Evolutionary conservation across 2,888 invertebrate species (phyloP).

Genomic region (Oligia latruncula): DNA sequence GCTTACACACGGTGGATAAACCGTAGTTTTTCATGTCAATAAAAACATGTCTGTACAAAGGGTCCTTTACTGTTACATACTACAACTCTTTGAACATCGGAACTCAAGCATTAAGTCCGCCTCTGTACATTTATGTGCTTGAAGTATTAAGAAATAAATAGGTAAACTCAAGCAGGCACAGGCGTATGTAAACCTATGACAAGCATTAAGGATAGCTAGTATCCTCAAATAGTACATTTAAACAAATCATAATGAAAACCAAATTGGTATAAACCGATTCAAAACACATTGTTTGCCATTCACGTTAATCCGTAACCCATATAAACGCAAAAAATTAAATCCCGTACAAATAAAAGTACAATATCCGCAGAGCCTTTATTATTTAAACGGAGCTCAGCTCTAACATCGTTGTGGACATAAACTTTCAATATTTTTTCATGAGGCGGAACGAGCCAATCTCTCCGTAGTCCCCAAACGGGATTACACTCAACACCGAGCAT

Average conservation of each 20-base stretch:
- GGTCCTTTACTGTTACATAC: too few relatives aligned
- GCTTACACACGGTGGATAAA: too few relatives aligned
- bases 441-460: conserved; percentile 64
- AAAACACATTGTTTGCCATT: conserved; percentile 2
- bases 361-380: conserved; percentile 44
- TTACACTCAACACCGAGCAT: conserved; percentile 54
- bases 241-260: background rate
- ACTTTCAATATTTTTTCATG: conserved; percentile 69
- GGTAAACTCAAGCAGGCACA: too few relatives aligned
- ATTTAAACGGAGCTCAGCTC: conserved; percentile 53
- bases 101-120: too few relatives aligned
- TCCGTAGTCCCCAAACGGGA: conserved; percentile 58
- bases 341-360: conserved; percentile 18
- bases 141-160: too few relatives aligned
- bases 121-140: too few relatives aligned
- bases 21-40: too few relatives aligned
- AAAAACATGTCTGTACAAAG: too few relatives aligned
- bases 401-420: conserved; percentile 57
- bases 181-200: background rate
- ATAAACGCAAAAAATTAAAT: conserved; percentile 20
- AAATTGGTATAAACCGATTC: background rate
- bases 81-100: too few relatives aligned
- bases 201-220: background rate
- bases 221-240: background rate
- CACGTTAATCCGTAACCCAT: background rate